phyloP scores from a whole-genome alignment of 1,140 invertebrate genomes.

The Aphaenogaster floridana region DNA sequence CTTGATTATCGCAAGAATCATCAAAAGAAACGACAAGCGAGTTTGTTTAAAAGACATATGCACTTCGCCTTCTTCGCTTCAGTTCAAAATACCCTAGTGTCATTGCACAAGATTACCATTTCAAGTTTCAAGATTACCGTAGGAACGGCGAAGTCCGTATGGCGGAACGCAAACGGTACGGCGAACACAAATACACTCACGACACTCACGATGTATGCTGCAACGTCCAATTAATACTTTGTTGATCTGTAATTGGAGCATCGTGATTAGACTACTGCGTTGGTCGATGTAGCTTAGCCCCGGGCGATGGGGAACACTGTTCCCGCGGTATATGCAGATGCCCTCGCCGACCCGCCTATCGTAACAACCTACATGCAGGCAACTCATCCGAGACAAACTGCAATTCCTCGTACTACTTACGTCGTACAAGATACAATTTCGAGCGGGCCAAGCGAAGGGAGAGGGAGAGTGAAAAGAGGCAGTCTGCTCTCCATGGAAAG shows the following conservation, averaged over 20 bases:
- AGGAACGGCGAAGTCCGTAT: not conserved
- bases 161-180: slow-evolving; percentile 26
- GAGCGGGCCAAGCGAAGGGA: not conserved
- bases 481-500: slow-evolving; percentile 20
- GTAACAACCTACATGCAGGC: slow-evolving; percentile 49
- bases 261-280: slow-evolving; percentile 61
- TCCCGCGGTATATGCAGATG: slow-evolving; percentile 36
- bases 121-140: slow-evolving; percentile 8
- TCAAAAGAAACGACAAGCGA: not conserved
- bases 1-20: not conserved
- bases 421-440: slow-evolving; percentile 51
- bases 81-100: not conserved
- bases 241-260: slow-evolving; percentile 60
- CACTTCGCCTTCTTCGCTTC: not conserved
- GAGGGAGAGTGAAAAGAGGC: not conserved
- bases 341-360: slow-evolving; percentile 54
- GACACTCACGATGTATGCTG: slow-evolving; percentile 16
- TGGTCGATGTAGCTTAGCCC: slow-evolving; percentile 50
- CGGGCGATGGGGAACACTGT: slow-evolving; percentile 11
- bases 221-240: slow-evolving; percentile 63
- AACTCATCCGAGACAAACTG: slow-evolving; percentile 60
- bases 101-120: not conserved
- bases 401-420: slow-evolving; percentile 64
- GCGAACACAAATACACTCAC: slow-evolving; percentile 22
- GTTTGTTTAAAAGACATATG: not conserved